Base-by-base conservation (phyloP, 1,140 invertebrate genomes). In the Physella acuta region DNA sequence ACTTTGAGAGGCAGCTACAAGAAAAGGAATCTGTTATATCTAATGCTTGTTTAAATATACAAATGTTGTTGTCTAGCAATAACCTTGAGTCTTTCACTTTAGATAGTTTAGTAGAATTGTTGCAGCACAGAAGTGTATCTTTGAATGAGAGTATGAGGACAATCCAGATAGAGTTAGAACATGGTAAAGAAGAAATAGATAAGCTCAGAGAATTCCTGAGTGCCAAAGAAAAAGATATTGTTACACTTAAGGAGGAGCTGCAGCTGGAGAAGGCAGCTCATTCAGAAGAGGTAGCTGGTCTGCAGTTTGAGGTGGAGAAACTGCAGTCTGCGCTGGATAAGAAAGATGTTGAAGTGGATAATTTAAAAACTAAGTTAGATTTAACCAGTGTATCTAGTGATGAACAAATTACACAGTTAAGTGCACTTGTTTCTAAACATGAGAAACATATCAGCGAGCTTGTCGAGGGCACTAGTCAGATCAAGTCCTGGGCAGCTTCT, bases 301-400 rank as follows among this genome's bases (percentile, higher is more conserved):
- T 63, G n/a, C 37, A 63, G 31, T 63, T 49, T 63, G 61, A 63
- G 39, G 2, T 63, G 20, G 61, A 63, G 37, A 63, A 63, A 33
- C 26, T 28, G n/a, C 61, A 49, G 61, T 44, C 36, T 4, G 5
- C 33, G 36, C 8, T 63, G 26, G 39, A 51, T 2, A 49, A 4
- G 26, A 49, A 51, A 24, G 70, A 61, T 8, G 58, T 30, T 17
- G 49, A 71, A 36, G 44, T 71, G 4, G 20, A 33, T 33, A 3
- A n/a, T n/a, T 64, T 72, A 31, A 60, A 59, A 36, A 24, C 20
- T 28, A 67, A 34, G n/a, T 26, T 52, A 39, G 20, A 39, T n/a
- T 31, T 16, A 8, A 34, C 33, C 3, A 3, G 4, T 3, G 11
- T 39, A 51, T 26, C 61, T 39, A 63, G 37, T 33, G 37, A 63